Evolutionary conservation across 2,888 invertebrate genomes (phyloP).

Genomic region (Unio delphinus): DNA sequence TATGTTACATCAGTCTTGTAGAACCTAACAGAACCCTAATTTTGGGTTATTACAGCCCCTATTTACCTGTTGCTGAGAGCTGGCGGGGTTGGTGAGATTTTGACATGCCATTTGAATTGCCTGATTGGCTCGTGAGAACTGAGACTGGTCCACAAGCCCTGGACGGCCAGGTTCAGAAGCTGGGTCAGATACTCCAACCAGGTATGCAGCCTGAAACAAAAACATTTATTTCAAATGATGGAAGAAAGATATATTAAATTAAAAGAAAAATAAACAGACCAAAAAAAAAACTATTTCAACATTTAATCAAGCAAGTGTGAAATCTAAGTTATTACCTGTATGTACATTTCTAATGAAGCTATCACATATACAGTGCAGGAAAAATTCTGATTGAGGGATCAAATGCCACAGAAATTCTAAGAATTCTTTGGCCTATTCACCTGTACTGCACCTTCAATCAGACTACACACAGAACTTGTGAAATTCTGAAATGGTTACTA

Average conservation of each 20-base stretch:
- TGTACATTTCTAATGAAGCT: too few relatives aligned
- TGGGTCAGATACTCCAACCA: conserved; percentile 93
- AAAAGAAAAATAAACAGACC: too few relatives aligned
- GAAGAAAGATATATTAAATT: not conserved
- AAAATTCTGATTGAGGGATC: too few relatives aligned
- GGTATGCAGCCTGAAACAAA: conserved; percentile 82
- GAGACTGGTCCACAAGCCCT: conserved; percentile 69
- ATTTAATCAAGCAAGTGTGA: too few relatives aligned
- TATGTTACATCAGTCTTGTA: too few relatives aligned
- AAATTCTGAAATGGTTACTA: conserved; percentile 1
- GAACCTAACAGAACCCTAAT: too few relatives aligned
- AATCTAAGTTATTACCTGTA: too few relatives aligned
- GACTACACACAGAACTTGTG: not conserved
- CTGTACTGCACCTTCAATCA: too few relatives aligned
- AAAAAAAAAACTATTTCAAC: too few relatives aligned
- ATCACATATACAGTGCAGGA: too few relatives aligned
- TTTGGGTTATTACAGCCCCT: not conserved
- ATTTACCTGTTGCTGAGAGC: conserved; percentile 67
- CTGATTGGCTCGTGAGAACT: conserved; percentile 82
- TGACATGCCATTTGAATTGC: conserved; percentile 92
- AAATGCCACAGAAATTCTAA: too few relatives aligned
- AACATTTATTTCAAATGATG: not conserved
- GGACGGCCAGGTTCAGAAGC: conserved; percentile 88
- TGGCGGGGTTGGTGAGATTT: conserved; percentile 67
- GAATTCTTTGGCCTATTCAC: too few relatives aligned